A percentile compares a stretch with the other conserved stretches of the same genome.
Evolutionary conservation across 2,113 vertebrate species (phyloP).

Genomic region (Agelaius phoeniceus): DNA sequence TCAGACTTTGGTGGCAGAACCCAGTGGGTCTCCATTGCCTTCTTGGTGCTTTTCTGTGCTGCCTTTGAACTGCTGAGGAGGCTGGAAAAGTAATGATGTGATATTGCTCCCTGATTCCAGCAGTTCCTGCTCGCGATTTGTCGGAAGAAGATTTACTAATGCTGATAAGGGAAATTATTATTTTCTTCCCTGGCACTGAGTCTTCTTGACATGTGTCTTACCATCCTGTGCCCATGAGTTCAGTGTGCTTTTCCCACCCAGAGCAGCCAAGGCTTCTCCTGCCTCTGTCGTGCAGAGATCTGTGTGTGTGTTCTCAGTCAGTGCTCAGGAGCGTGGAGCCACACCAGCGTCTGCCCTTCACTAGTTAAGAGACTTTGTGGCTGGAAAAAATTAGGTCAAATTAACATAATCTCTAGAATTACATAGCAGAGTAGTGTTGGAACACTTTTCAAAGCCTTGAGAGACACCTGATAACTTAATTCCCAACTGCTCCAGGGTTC

Average conservation of each 20-base stretch:
- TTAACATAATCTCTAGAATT: constrained; percentile 61
- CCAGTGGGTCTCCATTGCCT: background rate
- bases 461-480: constrained; percentile 35
- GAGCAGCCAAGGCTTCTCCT: background rate
- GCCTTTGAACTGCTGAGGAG: background rate
- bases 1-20: background rate
- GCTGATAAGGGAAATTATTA: background rate
- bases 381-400: constrained; percentile 54
- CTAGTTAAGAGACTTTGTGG: background rate
- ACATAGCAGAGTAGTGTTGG: background rate
- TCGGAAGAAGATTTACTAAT: background rate
- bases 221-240: background rate
- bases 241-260: background rate
- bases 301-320: rapidly evolving
- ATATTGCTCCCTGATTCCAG: background rate
- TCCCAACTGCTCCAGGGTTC: background rate
- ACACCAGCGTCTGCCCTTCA: background rate
- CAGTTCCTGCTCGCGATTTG: rapidly evolving
- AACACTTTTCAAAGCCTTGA: constrained; percentile 17
- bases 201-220: background rate
- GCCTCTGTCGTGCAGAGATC: background rate
- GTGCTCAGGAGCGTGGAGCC: background rate
- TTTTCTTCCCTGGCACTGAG: background rate
- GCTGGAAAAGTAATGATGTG: background rate
- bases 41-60: background rate